Base-by-base conservation (phyloP, 2,113 vertebrate genomes). In the Tachysurus vachellii region DNA sequence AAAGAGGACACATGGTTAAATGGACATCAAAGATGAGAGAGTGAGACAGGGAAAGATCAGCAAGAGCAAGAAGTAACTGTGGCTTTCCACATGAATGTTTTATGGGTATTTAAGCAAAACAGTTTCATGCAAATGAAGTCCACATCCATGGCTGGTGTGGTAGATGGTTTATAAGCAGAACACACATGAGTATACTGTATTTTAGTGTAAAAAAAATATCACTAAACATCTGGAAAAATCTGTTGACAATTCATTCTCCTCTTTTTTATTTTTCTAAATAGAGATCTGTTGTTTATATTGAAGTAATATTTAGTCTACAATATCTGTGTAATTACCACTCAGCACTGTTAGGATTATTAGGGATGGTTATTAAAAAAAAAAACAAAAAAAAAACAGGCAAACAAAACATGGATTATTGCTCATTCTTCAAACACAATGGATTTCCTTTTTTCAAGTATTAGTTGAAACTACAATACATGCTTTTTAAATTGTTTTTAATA, bases 51-150 rank as follows among this genome's bases (percentile, higher is more conserved):
- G 82, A 87, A 83, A 73, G 28, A 50, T 77, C 81, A 85, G 87
- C 83, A 89, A 84, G 82, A 80, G 88, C 82, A 79, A 86, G 86
- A 93, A 85, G 87, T 82, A 88, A 89, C 83, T 83, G 87, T 83
- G 87, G 86, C 86, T 83, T 88, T 84, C 88, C 82, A 86, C 89
- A 90, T 87, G 88, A 90, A 92, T 92, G 91, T 89, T 93, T 94
- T 92, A 94, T 93, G 94, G 92, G 90, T 91, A 94, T 95, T 95
- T 93, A 93, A 94, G 93, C 92, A 94, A 93, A 92, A 92, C 93
- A 93, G 93, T 95, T 94, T 94, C 93, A 95, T 95, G 94, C 93
- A 92, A 93, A 94, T 92, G 91, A 36, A 36, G 36, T 36, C 36
- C 2, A 36, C 94, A 91, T 91, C 90, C 93, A 93, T 90, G 92